Evolutionary conservation across 2,888 invertebrate species (phyloP).

Genomic region (Zygaena filipendulae): DNA sequence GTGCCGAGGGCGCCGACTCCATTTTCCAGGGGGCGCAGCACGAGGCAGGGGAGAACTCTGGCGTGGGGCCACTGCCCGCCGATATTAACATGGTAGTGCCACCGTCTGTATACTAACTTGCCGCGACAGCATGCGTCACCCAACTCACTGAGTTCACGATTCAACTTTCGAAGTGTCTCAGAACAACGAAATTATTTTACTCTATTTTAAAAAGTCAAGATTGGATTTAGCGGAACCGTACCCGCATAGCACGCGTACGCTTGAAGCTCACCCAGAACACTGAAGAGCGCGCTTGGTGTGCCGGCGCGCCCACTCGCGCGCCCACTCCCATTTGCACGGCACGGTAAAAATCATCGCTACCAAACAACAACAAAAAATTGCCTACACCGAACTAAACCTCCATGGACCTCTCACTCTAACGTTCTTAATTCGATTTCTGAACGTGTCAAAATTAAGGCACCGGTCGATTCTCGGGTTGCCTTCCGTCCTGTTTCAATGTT

Average conservation of each 20-base stretch:
- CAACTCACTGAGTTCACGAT: conserved; percentile 39
- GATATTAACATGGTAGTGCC: conserved; percentile 73
- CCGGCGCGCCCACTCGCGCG: conserved; percentile 65
- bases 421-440: conserved; percentile 65
- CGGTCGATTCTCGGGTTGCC: conserved; percentile 56
- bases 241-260: conserved; percentile 57
- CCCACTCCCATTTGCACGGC: conserved; percentile 68
- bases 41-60: conserved; percentile 67
- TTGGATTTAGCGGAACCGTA: too few species aligned
- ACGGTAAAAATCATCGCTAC: conserved; percentile 59
- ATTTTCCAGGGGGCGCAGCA: conserved; percentile 73
- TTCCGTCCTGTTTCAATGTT: conserved; percentile 50
- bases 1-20: conserved; percentile 70
- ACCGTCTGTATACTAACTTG: conserved; percentile 33
- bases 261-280: conserved; percentile 67
- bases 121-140: conserved; percentile 40
- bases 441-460: conserved; percentile 62
- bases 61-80: conserved; percentile 70
- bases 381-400: conserved; percentile 49
- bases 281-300: conserved; percentile 65
- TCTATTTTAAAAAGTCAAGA: conserved; percentile 21
- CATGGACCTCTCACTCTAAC: conserved; percentile 62
- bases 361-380: conserved; percentile 64
- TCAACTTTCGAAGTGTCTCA: too few species aligned
- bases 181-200: too few species aligned